phyloP scores from a whole-genome alignment of 2,797 vertebrate genomes.

The Antennarius maculatus region DNA sequence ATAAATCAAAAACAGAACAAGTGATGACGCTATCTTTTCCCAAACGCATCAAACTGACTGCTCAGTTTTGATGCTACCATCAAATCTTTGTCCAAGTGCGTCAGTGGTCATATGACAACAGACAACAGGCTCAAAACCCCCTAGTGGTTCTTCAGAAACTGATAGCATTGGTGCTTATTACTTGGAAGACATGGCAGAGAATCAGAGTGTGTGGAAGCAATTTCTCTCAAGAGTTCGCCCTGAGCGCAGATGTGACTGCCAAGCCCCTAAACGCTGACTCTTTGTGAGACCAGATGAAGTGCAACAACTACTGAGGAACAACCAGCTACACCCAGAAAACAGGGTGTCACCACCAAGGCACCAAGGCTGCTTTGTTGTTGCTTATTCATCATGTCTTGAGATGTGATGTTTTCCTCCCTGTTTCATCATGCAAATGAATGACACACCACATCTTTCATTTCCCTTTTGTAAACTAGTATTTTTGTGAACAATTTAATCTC shows the following conservation, averaged over 20 bases:
- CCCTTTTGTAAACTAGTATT: constrained; percentile 42
- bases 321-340: constrained; percentile 68
- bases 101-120: constrained; percentile 38
- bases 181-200: constrained; percentile 30
- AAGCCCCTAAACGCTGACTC: constrained; percentile 45
- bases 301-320: constrained; percentile 59
- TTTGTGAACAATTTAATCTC: constrained; percentile 37
- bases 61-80: constrained; percentile 10
- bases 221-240: constrained; percentile 58
- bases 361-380: constrained; percentile 43
- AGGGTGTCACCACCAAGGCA: constrained; percentile 63
- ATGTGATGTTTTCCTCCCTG: constrained; percentile 51
- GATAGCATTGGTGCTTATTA: constrained; percentile 42
- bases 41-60: constrained; percentile 2
- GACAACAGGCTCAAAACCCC: constrained; percentile 15
- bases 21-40: constrained; percentile 30
- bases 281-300: constrained; percentile 45
- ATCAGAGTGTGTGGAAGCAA: constrained; percentile 59
- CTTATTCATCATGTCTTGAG: constrained; percentile 58
- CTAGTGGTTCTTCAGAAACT: constrained; percentile 43
- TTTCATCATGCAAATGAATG: constrained; percentile 54
- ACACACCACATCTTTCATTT: constrained; percentile 43
- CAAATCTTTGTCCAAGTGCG: constrained; percentile 15
- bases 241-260: constrained; percentile 32
- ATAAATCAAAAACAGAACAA: constrained; percentile 31